These are phyloP conservation scores for Atta texana DNA, from an alignment of 1,140 invertebrate genomes.

Conservation along the genomic window DNA sequence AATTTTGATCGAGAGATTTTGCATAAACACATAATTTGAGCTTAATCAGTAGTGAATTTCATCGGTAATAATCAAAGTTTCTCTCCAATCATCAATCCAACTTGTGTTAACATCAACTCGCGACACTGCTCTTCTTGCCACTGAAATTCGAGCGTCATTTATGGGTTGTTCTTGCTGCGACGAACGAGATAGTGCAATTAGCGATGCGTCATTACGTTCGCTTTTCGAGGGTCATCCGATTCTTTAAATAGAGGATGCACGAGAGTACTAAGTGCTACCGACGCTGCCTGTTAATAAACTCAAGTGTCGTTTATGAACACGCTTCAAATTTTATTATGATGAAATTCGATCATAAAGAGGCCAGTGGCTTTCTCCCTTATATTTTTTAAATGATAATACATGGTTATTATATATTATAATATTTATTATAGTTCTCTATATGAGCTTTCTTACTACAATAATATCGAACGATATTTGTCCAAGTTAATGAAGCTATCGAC, in stretches of 20 bases:
- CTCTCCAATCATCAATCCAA: background rate
- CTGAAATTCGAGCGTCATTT: constrained; percentile 33
- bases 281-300: background rate
- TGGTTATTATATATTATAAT: background rate
- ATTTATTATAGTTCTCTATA: background rate
- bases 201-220: constrained; percentile 44
- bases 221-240: constrained; percentile 48
- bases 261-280: background rate
- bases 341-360: background rate
- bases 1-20: background rate
- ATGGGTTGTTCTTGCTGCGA: constrained; percentile 6
- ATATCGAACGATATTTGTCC: background rate
- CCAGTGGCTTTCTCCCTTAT: too few species aligned
- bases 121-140: constrained; percentile 30
- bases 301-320: background rate
- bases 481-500: background rate
- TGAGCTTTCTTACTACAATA: background rate
- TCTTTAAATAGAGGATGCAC: constrained; percentile 51
- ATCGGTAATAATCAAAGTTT: background rate
- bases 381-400: background rate
- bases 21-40: background rate
- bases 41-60: constrained; percentile 1
- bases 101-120: constrained; percentile 1
- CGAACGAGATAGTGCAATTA: constrained; percentile 18
- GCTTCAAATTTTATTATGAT: background rate